Conservation (phyloP, 2,888 invertebrate species). For the Gonocerus acuteangulatus region DNA sequence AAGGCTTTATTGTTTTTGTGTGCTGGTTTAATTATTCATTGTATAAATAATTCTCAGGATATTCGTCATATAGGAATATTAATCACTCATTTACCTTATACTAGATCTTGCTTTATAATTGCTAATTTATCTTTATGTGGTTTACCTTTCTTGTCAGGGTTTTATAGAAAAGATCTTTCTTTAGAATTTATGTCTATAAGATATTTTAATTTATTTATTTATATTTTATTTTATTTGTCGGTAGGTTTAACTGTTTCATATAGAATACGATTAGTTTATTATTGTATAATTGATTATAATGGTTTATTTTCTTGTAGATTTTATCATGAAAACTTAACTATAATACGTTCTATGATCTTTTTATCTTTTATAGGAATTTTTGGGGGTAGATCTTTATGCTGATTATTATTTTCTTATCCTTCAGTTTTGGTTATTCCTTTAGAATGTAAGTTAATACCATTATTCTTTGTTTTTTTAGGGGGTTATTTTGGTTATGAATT, state of each 20-base stretch:
- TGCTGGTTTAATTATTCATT: constrained; percentile 62
- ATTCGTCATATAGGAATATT: constrained; percentile 55
- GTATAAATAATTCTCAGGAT: constrained; percentile 56
- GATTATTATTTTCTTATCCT: constrained; percentile 48
- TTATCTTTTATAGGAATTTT: constrained; percentile 50
- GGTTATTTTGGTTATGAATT: not conserved
- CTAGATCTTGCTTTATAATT: constrained; percentile 51
- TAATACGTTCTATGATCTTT: constrained; percentile 47
- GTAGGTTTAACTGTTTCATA: constrained; percentile 53
- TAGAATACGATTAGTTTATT: constrained; percentile 52
- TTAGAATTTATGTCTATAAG: constrained; percentile 51
- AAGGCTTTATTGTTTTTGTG: constrained; percentile 67
- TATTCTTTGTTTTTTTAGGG: not conserved
- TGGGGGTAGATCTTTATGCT: constrained; percentile 50
- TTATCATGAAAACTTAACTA: constrained; percentile 48
- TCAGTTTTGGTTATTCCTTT: not conserved
- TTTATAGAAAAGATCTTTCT: constrained; percentile 60
- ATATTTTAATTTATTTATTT: constrained; percentile 50
- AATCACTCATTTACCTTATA: constrained; percentile 48
- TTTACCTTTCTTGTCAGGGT: constrained; percentile 56
- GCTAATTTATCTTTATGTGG: constrained; percentile 57
- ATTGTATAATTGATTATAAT: constrained; percentile 48
- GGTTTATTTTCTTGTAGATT: constrained; percentile 48
- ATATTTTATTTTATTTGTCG: constrained; percentile 51
- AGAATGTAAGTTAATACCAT: not conserved